Evolutionary conservation across 2,113 vertebrate species (phyloP), one percentile per base, ranked within the genome.

Genomic region (Prolemur simus): DNA sequence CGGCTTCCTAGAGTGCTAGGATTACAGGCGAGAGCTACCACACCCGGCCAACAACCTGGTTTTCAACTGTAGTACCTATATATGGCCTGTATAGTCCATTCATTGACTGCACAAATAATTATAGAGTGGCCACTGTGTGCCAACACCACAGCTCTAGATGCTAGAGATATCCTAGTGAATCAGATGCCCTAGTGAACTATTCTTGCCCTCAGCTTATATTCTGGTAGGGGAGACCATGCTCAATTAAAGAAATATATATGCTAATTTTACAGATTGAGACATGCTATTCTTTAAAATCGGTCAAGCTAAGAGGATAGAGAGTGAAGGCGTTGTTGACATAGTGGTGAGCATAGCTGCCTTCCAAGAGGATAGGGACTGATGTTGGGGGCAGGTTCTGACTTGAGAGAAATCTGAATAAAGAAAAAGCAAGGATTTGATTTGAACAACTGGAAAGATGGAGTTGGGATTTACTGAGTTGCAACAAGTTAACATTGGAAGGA

Each of bases 341-440:
- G 98, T 98, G 98, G 98, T 98, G 97, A 98, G 98, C 98, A 98
- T 98, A 98, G 98, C 98, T 98, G 98, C 98, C 98, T 99, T 99
- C 98, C 98, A 96, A 98, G 97, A 42, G 42, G 42, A 42, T 42
- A 5, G 42, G n/a, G 15, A 87, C 23, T 54, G n/a, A 15, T 85
- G 60, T 34, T 90, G 14, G 80, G 63, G 69, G 56, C 42, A 71
- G 64, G 39, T 71, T 81, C 34, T 81, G 49, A 80, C 18, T 34
- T 85, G 18, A 71, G 45, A 88, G 23, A 87, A 93, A 88, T 52
- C 60, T 88, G 17, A 73, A 25, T 77, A n/a, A 73, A 60, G 25
- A 60, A n/a, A 76, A 81, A 94, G 2, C 42, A 86, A 85, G 29
- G 56, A 25, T 76, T 64, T 64, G 45, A 45, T 32, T 76, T 85